phyloP scores from a whole-genome alignment of 2,888 invertebrate genomes.

The Cenopis cana region DNA sequence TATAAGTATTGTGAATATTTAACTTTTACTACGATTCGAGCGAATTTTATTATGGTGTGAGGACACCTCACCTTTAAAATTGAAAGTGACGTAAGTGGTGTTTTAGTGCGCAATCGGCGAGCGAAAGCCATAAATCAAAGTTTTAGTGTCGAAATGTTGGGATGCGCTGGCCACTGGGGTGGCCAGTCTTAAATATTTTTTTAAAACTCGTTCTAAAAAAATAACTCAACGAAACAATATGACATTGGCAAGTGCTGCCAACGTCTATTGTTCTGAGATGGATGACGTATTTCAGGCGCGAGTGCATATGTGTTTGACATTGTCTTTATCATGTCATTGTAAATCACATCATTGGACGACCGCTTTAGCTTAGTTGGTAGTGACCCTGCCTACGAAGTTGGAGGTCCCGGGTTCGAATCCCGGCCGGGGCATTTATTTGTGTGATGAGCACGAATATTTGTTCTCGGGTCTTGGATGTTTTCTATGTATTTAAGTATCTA shows the following conservation, averaged over 20 bases:
- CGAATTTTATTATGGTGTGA: conserved; percentile 61
- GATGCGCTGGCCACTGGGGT: conserved; percentile 83
- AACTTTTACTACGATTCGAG: not conserved
- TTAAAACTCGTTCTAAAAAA: conserved; percentile 62
- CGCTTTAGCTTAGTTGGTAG: no score
- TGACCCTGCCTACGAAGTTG: no score
- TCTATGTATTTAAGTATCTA: no score
- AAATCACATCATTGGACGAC: no score
- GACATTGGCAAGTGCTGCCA: conserved; percentile 71
- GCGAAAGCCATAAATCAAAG: conserved; percentile 82
- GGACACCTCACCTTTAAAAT: conserved; percentile 75
- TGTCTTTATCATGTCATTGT: conserved; percentile 29
- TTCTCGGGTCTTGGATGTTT: no score
- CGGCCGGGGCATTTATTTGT: no score
- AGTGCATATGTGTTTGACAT: conserved; percentile 25
- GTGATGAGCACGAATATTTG: no score
- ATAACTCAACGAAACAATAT: conserved; percentile 76
- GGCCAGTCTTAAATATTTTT: conserved; percentile 72
- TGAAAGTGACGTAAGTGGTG: conserved; percentile 85
- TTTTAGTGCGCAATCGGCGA: conserved; percentile 84
- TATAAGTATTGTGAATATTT: not conserved
- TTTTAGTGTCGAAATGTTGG: conserved; percentile 84
- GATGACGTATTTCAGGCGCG: conserved; percentile 55
- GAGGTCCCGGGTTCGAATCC: no score
- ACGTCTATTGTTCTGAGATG: conserved; percentile 74